Evolutionary conservation across 2,113 vertebrate species (phyloP).

Genomic region (Excalfactoria chinensis): DNA sequence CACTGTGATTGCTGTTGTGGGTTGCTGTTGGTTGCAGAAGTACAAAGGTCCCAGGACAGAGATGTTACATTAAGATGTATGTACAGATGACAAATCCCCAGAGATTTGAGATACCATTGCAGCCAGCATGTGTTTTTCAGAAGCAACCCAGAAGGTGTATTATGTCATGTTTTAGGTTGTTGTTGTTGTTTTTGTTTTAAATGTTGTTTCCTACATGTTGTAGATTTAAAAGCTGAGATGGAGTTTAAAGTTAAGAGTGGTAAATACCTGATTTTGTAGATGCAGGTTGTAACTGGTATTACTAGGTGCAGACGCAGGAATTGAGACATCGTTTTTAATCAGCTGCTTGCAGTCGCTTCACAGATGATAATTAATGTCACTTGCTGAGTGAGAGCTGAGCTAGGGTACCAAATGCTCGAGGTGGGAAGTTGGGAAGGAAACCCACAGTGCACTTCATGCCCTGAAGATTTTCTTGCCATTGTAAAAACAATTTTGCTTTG

Average conservation of each 20-base stretch:
- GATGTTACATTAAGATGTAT: background rate
- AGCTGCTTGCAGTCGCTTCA: constrained; percentile 5
- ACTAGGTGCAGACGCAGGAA: background rate
- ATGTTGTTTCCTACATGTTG: background rate
- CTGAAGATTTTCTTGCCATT: background rate
- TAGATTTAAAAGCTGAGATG: background rate
- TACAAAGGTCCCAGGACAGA: background rate
- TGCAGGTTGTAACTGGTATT: background rate
- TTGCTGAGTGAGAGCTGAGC: constrained; percentile 27
- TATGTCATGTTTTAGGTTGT: background rate
- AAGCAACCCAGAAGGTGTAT: background rate
- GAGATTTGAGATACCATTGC: background rate
- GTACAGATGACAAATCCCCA: background rate
- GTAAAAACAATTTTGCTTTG: background rate
- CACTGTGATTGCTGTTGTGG: background rate
- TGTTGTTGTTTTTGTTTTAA: background rate
- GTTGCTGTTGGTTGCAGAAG: background rate
- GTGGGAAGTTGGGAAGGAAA: constrained; percentile 22
- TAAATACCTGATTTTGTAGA: background rate
- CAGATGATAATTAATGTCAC: constrained; percentile 28
- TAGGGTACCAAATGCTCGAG: background rate
- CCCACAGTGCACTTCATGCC: background rate
- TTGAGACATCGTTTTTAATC: constrained; percentile 13
- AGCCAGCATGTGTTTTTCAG: background rate
- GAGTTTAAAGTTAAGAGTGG: background rate